Evolutionary conservation across 2,797 vertebrate genomes (phyloP), one percentile per base, ranked within the genome.

Genomic region (Tenualosa ilisha): DNA sequence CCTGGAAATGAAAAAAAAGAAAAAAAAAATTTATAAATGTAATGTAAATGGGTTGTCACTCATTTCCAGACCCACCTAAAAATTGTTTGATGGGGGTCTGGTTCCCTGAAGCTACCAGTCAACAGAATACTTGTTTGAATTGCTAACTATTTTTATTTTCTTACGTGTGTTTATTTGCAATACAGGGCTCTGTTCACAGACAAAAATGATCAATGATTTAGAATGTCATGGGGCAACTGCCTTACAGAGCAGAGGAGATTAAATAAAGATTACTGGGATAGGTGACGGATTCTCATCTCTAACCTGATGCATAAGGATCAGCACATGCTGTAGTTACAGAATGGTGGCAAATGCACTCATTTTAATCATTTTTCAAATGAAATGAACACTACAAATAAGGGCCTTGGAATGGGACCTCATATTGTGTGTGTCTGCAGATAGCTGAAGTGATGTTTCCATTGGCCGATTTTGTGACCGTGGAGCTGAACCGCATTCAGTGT

Each of bases 391-490:
- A 63, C 8, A 8, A 24, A 8, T 63, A 11, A 63, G 59, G 6
- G 59, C 9, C 8, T 22, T 49, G 46, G 7, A 2, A 49, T 4
- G 46, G 46, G 7, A 5, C 7, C 46, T 56, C 56, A 46, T 46
- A 22, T 9, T 24, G 2, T 81, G 81, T 54, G 24, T 86, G 59
- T 3, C 85, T 88, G 82, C 91, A 99, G 98, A 97, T 99, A 88
- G 97, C 97, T 0, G 98, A 99, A 91, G 97, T 97, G 86, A 88
- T 96, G 85, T 96, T 95, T 87, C 98, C 98, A 0, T 93, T 96
- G 82, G 98, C 97, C 1, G 97, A 98, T 87, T 92, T 95, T 75
- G 91, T 95, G 0, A 51, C 94, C 0, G 93, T 99, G 86, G 98
- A 99, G 89, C 92, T 98, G 20, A 93, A 91, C 1, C 93, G 96